Base-by-base conservation (phyloP, 53 echinoderm and acorn worm genomes). In the Arbacia lixula region DNA sequence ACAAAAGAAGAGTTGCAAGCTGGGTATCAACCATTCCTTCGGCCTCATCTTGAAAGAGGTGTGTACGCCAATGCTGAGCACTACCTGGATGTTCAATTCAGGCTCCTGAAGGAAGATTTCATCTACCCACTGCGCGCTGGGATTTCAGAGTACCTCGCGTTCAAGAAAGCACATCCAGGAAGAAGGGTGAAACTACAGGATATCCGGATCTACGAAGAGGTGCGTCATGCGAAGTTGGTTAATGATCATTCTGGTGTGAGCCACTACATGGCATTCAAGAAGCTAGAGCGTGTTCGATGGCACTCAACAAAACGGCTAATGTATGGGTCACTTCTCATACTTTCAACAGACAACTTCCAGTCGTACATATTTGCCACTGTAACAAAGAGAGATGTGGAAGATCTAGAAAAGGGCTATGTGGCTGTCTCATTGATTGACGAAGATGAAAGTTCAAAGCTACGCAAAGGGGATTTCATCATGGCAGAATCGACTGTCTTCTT, bases 401-500 rank as follows among this genome's bases (percentile, higher is more conserved):
- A 88, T 3, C 84, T 95, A 3, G 50, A 66, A 12, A 12, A 86
- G 49, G 95, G 95, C 10, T 51, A 60, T 24, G 43, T 92, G 2
- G 86, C 85, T 30, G 30, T 95, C 12, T 22, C 61, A 12, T 86
- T 93, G 60, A 60, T 88, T 33, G 38, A 72, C 32, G 32, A 54
- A 8, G 55, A 71, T 17, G 81, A 85, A 49, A 60, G 39, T 12
- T 78, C 79, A 6, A 39, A 38, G 57, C 26, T 85, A 19, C 66
- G 43, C 9, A 38, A 76, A 4, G 33, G 76, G 8, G 60, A 76
- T n/a, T 96, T 85, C 49, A 39, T 73, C 30, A 93, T 96, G 93
- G 93, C 88, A 20, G 96, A 96, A 72, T 91, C 96, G 12, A 52
- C 89, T 22, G 89, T 94, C 21, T 97, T 94, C 86, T 97, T 97